Conservation (phyloP, 2,797 vertebrate genomes). For the Epinephelus malabaricus region DNA sequence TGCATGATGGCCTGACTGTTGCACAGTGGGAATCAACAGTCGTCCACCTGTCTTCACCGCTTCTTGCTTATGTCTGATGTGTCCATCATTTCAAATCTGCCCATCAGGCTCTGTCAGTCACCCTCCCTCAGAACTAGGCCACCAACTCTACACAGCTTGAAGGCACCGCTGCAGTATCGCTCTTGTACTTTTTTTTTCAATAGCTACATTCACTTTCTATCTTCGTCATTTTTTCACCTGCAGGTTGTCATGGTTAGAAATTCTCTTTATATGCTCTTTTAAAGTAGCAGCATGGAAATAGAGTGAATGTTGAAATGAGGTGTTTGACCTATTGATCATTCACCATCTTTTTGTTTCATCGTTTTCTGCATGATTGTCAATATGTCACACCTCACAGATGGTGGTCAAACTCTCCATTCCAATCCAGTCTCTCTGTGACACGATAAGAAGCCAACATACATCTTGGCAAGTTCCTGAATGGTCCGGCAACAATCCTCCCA, state of each 20-base stretch:
- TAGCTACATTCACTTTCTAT: slow-evolving; percentile 17
- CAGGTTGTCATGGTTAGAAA: slow-evolving; percentile 25
- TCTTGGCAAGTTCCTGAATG: background rate
- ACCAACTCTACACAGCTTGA: slow-evolving; percentile 41
- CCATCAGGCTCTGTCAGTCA: slow-evolving; percentile 63
- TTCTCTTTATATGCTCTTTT: slow-evolving; percentile 14
- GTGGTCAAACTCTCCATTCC: background rate
- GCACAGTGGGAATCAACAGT: slow-evolving; percentile 34
- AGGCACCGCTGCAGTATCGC: slow-evolving; percentile 21
- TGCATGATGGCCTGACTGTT: slow-evolving; percentile 39
- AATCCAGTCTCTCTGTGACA: background rate
- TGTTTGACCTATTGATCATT: background rate
- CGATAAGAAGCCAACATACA: background rate
- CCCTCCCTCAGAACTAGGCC: slow-evolving; percentile 48
- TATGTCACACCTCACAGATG: background rate
- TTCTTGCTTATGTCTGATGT: slow-evolving; percentile 55
- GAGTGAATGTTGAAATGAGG: slow-evolving; percentile 2
- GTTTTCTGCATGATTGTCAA: background rate
- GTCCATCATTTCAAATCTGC: slow-evolving; percentile 63
- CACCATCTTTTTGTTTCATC: background rate
- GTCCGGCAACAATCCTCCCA: background rate
- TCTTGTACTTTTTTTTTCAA: slow-evolving; percentile 29
- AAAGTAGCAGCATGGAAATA: background rate
- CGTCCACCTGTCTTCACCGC: slow-evolving; percentile 39
- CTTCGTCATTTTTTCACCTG: slow-evolving; percentile 24